Conservation (phyloP, 2,113 vertebrate species). For the Cacatua alba region DNA sequence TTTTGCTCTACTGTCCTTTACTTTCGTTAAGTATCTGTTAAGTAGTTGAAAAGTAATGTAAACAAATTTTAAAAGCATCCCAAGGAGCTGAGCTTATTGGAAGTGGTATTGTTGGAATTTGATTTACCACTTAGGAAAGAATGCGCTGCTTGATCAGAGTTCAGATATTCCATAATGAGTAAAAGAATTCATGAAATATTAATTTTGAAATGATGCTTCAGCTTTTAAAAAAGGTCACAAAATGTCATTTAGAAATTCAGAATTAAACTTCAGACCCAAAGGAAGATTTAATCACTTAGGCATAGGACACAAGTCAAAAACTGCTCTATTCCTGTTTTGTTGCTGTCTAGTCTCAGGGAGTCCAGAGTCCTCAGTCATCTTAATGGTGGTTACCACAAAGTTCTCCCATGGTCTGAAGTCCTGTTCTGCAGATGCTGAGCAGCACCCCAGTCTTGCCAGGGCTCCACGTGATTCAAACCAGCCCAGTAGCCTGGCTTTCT, state of each 20-base stretch:
- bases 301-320: not conserved
- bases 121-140: conserved; percentile 11
- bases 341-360: not conserved
- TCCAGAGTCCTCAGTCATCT: not conserved
- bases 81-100: not conserved
- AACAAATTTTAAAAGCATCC: not conserved
- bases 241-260: conserved; percentile 32
- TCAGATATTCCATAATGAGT: not conserved
- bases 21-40: not conserved
- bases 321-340: not conserved
- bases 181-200: conserved; percentile 51
- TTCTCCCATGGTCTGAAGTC: not conserved
- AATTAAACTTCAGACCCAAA: not conserved
- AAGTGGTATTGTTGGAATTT: not conserved
- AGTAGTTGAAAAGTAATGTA: not conserved
- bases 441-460: not conserved
- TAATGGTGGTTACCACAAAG: not conserved
- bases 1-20: not conserved
- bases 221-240: conserved; percentile 52
- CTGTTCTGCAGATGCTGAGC: not conserved
- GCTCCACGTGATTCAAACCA: fast-evolving
- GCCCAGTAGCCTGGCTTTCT: not conserved
- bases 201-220: conserved; percentile 10
- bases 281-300: conserved; percentile 4
- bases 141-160: not conserved